phyloP scores from a whole-genome alignment of 1,140 invertebrate genomes.

The Aphelinus atriplicis region DNA sequence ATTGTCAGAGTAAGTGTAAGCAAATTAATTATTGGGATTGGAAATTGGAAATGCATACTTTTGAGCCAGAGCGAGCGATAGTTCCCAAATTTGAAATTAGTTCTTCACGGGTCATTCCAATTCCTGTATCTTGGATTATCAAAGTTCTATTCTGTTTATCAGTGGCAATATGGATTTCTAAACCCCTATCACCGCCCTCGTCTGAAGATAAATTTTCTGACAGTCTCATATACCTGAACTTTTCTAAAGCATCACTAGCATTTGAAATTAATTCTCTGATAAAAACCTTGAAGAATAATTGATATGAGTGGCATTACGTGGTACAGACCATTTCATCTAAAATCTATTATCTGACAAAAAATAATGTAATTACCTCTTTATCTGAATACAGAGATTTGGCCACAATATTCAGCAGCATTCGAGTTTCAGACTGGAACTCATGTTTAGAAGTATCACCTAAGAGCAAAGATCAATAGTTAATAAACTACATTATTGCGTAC shows the following conservation, averaged over 20 bases:
- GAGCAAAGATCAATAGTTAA: constrained; percentile 31
- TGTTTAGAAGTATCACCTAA: constrained; percentile 69
- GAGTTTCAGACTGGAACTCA: constrained; percentile 96
- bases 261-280: constrained; percentile 96
- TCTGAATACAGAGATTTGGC: constrained; percentile 97
- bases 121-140: constrained; percentile 91
- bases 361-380: constrained; percentile 82
- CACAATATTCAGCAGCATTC: constrained; percentile 95
- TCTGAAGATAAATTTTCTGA: constrained; percentile 65
- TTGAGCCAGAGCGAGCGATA: constrained; percentile 95
- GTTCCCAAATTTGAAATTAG: constrained; percentile 91
- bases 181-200: constrained; percentile 67
- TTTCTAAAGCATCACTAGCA: constrained; percentile 96
- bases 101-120: constrained; percentile 95
- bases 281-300: constrained; percentile 78
- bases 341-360: constrained; percentile 8
- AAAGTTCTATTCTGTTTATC: constrained; percentile 88
- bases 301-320: constrained; percentile 9
- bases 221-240: constrained; percentile 81
- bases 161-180: constrained; percentile 91
- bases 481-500: too few relatives aligned
- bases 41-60: constrained; percentile 68
- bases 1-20: too few relatives aligned
- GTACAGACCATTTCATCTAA: neutral
- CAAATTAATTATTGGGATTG: too few relatives aligned